A percentile compares a stretch with the other conserved stretches of the same genome.
These are phyloP conservation scores for Thereva unica DNA, from an alignment of 2,888 invertebrate species.

Conservation along the genomic window DNA sequence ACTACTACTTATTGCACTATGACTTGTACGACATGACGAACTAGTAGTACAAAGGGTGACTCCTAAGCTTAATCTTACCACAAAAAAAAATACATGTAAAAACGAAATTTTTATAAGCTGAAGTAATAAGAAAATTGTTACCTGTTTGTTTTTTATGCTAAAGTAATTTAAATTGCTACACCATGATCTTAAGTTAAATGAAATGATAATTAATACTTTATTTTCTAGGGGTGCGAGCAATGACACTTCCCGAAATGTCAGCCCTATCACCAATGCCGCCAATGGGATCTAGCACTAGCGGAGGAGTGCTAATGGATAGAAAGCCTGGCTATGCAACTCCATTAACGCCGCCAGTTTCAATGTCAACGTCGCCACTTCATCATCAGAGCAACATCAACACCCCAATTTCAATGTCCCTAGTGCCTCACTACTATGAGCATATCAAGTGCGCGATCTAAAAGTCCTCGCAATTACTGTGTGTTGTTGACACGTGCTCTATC, in stretches of 20 bases:
- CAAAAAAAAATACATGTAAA: too few species aligned
- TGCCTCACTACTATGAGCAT: conserved; percentile 36
- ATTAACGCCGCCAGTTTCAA: conserved; percentile 35
- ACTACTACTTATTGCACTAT: too few species aligned
- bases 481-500: too few species aligned
- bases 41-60: too few species aligned
- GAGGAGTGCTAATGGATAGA: conserved; percentile 39
- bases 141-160: too few species aligned
- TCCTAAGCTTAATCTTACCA: too few species aligned
- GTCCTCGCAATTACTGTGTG: too few species aligned
- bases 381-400: conserved; percentile 37
- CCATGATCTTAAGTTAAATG: too few species aligned
- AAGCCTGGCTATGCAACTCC: conserved; percentile 37
- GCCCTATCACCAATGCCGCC: conserved; percentile 37
- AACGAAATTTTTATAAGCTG: too few species aligned
- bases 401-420: conserved; percentile 10
- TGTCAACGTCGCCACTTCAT: conserved; percentile 35
- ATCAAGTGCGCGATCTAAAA: conserved; percentile 37
- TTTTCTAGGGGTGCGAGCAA: conserved; percentile 36
- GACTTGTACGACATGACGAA: too few species aligned
- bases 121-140: too few species aligned
- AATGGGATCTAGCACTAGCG: conserved; percentile 21
- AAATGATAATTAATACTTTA: neutral
- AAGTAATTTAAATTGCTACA: too few species aligned
- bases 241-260: conserved; percentile 37